A percentile compares a stretch with the other conserved stretches of the same genome.
These are phyloP conservation scores for Chymomyza amoena DNA, from an alignment of 2,888 invertebrate genomes.

Conservation along the genomic window DNA sequence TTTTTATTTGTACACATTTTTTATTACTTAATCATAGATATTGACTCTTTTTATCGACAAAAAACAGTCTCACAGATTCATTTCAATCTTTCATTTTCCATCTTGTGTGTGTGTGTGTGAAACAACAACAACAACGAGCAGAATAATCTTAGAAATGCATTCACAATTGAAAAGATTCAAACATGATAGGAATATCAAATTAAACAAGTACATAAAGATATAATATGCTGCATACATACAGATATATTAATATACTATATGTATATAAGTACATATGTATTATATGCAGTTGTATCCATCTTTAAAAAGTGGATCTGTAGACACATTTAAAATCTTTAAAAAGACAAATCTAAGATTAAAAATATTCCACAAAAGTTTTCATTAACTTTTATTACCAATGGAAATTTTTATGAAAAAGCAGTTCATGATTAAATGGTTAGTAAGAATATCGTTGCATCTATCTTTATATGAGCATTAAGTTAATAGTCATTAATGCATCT, in stretches of 20 bases:
- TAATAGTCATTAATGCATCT: too few relatives aligned
- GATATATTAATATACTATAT: neutral
- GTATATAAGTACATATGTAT: too few relatives aligned
- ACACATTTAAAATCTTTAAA: neutral
- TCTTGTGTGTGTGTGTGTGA: slow-evolving; percentile 40
- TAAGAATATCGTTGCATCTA: too few relatives aligned
- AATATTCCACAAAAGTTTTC: slow-evolving; percentile 6
- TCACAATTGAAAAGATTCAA: slow-evolving; percentile 57
- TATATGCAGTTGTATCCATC: neutral
- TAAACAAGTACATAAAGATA: slow-evolving; percentile 11
- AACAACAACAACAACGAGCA: slow-evolving; percentile 13
- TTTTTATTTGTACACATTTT: neutral
- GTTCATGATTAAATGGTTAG: too few relatives aligned
- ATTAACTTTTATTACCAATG: neutral
- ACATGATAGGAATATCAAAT: slow-evolving; percentile 66
- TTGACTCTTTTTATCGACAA: neutral
- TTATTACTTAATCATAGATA: neutral
- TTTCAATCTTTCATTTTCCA: slow-evolving; percentile 65
- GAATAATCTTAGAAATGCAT: slow-evolving; percentile 54
- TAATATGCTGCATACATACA: slow-evolving; percentile 26
- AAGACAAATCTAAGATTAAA: slow-evolving; percentile 6
- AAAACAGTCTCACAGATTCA: slow-evolving; percentile 45
- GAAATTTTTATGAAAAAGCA: too few relatives aligned
- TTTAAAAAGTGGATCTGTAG: neutral
- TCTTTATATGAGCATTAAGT: too few relatives aligned